phyloP scores from a whole-genome alignment of 2,888 invertebrate species.

The Lasioglossum lativentre region DNA sequence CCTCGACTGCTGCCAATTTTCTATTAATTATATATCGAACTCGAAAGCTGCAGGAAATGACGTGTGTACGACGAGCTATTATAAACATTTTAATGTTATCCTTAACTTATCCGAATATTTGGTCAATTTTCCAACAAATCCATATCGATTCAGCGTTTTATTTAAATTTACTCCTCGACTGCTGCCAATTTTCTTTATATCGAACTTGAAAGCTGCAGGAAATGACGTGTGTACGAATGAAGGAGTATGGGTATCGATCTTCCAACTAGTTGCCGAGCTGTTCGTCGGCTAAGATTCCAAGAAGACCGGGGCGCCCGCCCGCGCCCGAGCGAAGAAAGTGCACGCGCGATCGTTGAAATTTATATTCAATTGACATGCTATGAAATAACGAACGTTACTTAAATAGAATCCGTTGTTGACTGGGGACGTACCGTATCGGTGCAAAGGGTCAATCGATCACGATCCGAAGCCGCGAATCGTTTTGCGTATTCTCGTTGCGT shows the following conservation, averaged over 20 bases:
- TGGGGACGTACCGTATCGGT: neutral
- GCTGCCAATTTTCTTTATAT: no score
- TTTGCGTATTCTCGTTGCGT: constrained; percentile 24
- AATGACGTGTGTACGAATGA: neutral
- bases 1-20: no score
- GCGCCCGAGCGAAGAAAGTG: neutral
- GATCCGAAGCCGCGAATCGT: constrained; percentile 17
- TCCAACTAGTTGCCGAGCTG: neutral
- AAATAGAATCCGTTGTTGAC: neutral
- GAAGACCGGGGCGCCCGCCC: neutral
- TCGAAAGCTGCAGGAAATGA: no score
- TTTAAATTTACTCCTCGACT: no score
- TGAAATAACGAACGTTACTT: neutral
- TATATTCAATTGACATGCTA: neutral
- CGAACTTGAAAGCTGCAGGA: neutral
- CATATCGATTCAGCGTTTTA: no score
- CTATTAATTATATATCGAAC: no score
- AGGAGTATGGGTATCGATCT: neutral
- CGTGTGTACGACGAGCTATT: no score
- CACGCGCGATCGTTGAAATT: neutral
- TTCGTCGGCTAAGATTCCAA: neutral
- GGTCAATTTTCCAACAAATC: no score
- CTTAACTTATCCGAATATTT: no score
- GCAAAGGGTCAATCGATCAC: constrained; percentile 23
- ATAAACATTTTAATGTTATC: no score